These are phyloP conservation scores for Hydriomena furcata DNA, from an alignment of 2,888 invertebrate species.

Conservation along the genomic window DNA sequence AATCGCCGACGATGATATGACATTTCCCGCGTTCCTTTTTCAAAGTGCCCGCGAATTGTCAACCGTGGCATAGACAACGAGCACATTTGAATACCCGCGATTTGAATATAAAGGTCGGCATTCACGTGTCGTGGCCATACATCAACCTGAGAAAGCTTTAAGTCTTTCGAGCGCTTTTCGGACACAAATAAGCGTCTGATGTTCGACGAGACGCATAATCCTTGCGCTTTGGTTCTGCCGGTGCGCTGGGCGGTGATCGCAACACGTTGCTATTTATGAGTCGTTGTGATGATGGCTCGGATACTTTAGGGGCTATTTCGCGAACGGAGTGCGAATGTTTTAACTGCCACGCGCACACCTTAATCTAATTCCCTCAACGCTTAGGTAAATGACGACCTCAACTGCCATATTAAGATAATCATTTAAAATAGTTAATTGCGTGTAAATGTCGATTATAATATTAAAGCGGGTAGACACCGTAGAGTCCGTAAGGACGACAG, in stretches of 20 bases:
- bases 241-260: slow-evolving; percentile 34
- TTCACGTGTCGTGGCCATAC: slow-evolving; percentile 76
- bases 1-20: slow-evolving; percentile 68
- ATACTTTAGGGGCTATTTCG: slow-evolving; percentile 53
- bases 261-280: slow-evolving; percentile 51
- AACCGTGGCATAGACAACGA: slow-evolving; percentile 76
- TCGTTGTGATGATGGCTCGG: slow-evolving; percentile 50
- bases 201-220: slow-evolving; percentile 70
- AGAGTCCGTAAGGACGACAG: slow-evolving; percentile 55
- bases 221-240: slow-evolving; percentile 47
- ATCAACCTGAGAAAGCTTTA: slow-evolving; percentile 77
- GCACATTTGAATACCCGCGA: slow-evolving; percentile 75
- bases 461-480: slow-evolving; percentile 71
- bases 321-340: slow-evolving; percentile 58
- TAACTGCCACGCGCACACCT: slow-evolving; percentile 44
- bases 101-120: slow-evolving; percentile 82
- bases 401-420: slow-evolving; percentile 67
- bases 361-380: slow-evolving; percentile 43
- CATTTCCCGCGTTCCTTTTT: slow-evolving; percentile 76
- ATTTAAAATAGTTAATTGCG: slow-evolving; percentile 75
- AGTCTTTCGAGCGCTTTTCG: slow-evolving; percentile 79
- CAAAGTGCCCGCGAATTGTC: slow-evolving; percentile 78
- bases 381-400: slow-evolving; percentile 61
- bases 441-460: slow-evolving; percentile 78
- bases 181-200: slow-evolving; percentile 81